Conservation (phyloP, 2,888 invertebrate species). For the Cheilosia impressa region DNA sequence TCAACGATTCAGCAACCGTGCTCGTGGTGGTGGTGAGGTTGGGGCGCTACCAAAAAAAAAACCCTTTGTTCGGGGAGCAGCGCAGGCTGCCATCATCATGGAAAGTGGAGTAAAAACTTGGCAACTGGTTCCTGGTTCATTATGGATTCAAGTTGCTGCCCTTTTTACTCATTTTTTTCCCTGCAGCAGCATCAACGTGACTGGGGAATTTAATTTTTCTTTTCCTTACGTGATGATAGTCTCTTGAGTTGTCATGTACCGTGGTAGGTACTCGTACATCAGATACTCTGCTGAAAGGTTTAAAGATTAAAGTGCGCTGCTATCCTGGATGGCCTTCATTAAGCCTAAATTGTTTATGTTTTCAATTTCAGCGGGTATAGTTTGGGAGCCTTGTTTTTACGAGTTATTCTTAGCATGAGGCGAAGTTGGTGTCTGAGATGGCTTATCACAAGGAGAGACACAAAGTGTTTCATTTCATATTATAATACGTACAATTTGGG, state of each 20-base stretch:
- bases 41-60: slow-evolving; percentile 21
- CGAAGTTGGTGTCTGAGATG: too few species aligned
- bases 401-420: not conserved
- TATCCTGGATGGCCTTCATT: slow-evolving; percentile 18
- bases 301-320: slow-evolving; percentile 25
- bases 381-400: not conserved
- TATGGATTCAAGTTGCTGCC: slow-evolving; percentile 58
- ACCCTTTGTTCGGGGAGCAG: slow-evolving; percentile 25
- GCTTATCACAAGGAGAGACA: too few species aligned
- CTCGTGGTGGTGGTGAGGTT: slow-evolving; percentile 17
- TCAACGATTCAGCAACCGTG: slow-evolving; percentile 50
- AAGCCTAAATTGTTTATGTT: slow-evolving; percentile 20
- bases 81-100: slow-evolving; percentile 12
- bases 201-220: slow-evolving; percentile 43
- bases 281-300: not conserved
- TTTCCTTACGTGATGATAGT: slow-evolving; percentile 22
- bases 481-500: too few species aligned
- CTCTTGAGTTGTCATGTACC: not conserved
- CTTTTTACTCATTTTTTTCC: slow-evolving; percentile 7
- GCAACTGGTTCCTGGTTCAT: slow-evolving; percentile 72
- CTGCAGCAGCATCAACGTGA: slow-evolving; percentile 66
- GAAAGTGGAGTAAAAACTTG: slow-evolving; percentile 72
- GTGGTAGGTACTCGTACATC: not conserved
- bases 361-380: not conserved
- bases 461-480: too few species aligned